Evolutionary conservation across 2,113 vertebrate species (phyloP), one percentile per base, ranked within the genome.

Genomic region (Gila orcuttii): DNA sequence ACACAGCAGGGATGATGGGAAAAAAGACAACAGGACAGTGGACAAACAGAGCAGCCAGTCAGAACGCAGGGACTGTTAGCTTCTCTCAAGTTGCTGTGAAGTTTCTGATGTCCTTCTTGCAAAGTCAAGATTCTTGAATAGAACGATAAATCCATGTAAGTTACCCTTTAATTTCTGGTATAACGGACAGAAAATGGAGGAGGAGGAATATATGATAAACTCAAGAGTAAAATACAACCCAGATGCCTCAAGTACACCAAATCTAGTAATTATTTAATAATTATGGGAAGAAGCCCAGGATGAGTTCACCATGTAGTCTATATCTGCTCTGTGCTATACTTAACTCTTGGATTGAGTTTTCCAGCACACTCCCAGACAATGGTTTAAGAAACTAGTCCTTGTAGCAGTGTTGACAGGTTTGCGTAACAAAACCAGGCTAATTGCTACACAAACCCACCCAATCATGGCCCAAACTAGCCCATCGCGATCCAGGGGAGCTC

Each of bases 41-140:
- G 87, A 88, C 91, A 93, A 92, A 92, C 92, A 88, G 82, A 91
- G 90, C 87, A 88, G 85, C 55, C 55, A 23, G 55, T 57, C 55
- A 57, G 86, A 8, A 21, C 28, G 31, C 75, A 23, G 69, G 75
- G 87, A 83, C 31, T 45, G 33, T 45, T n/a, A 25, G 73, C 39
- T 75, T 75, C 71, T 25, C 39, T 71, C 68, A 71, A 71, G 68
- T 11, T 69, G 31, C 66, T 68, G 66, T 8, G 9, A 71, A 4
- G 33, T 71, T 12, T 73, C 36, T 42, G 36, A 71, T 39, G 19
- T 42, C 33, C 33, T 69, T 36, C 31, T 69, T 21, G 33, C 31
- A 69, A 69, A 69, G 66, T 9, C 66, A 69, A 69, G 66, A 36
- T 3, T 3, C 66, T 57, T 57, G 19, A 57, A 57, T 21, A 57